phyloP scores from a whole-genome alignment of 2,113 vertebrate species.

The Athene noctua region DNA sequence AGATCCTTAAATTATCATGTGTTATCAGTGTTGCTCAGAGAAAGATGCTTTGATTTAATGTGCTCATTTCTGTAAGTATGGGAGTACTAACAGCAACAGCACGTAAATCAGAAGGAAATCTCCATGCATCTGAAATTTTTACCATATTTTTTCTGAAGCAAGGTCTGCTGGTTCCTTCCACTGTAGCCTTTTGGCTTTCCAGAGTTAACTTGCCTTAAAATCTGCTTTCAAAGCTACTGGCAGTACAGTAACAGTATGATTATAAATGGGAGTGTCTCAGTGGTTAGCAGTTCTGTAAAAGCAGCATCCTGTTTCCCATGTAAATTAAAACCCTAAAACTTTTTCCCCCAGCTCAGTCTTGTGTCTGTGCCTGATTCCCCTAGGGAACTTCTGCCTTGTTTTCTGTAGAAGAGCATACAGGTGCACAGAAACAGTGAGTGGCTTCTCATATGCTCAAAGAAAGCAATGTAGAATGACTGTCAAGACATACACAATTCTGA shows the following conservation, averaged over 20 bases:
- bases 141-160: neutral
- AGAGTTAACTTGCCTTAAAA: neutral
- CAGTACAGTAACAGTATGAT: neutral
- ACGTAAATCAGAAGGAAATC: neutral
- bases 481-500: neutral
- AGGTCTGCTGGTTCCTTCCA: neutral
- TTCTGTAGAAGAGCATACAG: neutral
- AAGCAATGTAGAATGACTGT: neutral
- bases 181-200: neutral
- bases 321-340: neutral
- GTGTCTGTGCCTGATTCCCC: neutral
- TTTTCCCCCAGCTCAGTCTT: neutral
- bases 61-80: neutral
- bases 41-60: neutral
- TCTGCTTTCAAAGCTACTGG: neutral
- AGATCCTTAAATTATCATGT: neutral
- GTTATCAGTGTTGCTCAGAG: neutral
- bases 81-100: neutral
- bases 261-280: neutral
- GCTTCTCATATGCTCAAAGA: neutral
- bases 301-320: neutral
- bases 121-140: neutral
- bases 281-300: neutral
- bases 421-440: neutral
- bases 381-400: neutral